Conservation (phyloP, 2,797 vertebrate species). For the Lepilemur septentrionalis region DNA sequence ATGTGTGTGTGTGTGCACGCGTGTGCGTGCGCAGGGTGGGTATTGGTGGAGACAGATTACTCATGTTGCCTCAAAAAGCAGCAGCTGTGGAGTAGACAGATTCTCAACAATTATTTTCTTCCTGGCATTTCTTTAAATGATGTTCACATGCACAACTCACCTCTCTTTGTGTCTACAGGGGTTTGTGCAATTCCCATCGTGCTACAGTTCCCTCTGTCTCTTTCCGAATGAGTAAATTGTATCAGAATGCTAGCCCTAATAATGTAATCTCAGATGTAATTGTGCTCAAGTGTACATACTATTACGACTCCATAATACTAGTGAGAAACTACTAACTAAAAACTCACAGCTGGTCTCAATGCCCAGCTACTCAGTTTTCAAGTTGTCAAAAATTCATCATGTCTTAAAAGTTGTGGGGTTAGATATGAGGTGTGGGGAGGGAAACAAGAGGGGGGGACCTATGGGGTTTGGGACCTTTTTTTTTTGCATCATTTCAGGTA, state of each 20-base stretch:
- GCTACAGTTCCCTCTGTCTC: too few relatives aligned
- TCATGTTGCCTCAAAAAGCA: not conserved
- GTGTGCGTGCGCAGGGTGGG: rapidly evolving
- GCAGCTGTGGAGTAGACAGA: not conserved
- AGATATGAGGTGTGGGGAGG: not conserved
- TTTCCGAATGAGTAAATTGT: not conserved
- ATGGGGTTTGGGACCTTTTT: too few relatives aligned
- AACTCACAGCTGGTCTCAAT: not conserved
- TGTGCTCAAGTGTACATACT: not conserved
- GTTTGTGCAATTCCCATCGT: not conserved
- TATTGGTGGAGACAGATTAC: not conserved
- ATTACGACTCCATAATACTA: not conserved
- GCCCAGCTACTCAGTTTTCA: not conserved
- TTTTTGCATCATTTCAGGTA: not conserved
- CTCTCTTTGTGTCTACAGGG: not conserved
- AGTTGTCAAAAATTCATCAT: not conserved
- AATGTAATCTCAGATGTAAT: not conserved
- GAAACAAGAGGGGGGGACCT: not conserved
- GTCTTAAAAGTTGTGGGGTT: not conserved
- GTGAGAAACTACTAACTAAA: not conserved
- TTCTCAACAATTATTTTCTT: not conserved
- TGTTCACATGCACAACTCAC: not conserved
- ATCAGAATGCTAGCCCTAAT: not conserved
- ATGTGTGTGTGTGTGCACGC: rapidly evolving
- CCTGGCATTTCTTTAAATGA: not conserved